Percentiles rank a stretch among this genome's conserved stretches.
phyloP scores from a whole-genome alignment of 1,140 invertebrate genomes.

The Musca vetustissima region DNA sequence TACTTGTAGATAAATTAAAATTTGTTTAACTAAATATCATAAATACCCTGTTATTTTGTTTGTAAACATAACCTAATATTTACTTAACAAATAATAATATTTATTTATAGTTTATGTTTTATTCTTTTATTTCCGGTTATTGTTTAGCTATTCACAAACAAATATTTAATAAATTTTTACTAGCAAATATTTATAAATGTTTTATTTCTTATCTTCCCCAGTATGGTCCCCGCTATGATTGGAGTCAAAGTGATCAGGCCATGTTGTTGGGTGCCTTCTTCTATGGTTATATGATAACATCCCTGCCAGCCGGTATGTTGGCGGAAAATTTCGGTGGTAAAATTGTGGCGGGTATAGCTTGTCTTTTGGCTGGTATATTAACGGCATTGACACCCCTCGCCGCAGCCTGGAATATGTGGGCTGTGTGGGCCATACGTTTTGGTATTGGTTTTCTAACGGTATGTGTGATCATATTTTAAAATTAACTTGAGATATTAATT shows the following conservation, averaged over 20 bases:
- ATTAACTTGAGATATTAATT: not conserved
- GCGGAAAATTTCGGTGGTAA: constrained; percentile 74
- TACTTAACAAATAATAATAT: too few relatives aligned
- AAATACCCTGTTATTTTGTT: too few relatives aligned
- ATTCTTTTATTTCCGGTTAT: too few relatives aligned
- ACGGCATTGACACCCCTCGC: constrained; percentile 69
- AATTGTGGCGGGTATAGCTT: constrained; percentile 63
- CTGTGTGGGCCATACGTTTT: constrained; percentile 66
- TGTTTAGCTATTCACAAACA: too few relatives aligned
- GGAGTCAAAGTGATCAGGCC: constrained; percentile 65
- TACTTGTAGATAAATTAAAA: too few relatives aligned
- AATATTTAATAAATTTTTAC: too few relatives aligned
- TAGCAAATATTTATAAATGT: too few relatives aligned
- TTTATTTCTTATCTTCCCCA: constrained; percentile 30
- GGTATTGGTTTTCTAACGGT: constrained; percentile 68
- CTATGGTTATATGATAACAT: constrained; percentile 64
- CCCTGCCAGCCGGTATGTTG: constrained; percentile 67
- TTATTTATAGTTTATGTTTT: too few relatives aligned
- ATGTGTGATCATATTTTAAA: constrained; percentile 32
- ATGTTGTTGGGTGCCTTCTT: constrained; percentile 68
- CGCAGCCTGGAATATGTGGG: constrained; percentile 63
- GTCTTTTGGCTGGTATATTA: constrained; percentile 67
- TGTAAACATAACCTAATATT: too few relatives aligned
- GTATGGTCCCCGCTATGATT: constrained; percentile 63
- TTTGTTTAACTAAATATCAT: too few relatives aligned